These are phyloP conservation scores for Sciurus niger DNA, from an alignment of 2,113 vertebrate species.

Conservation along the genomic window DNA sequence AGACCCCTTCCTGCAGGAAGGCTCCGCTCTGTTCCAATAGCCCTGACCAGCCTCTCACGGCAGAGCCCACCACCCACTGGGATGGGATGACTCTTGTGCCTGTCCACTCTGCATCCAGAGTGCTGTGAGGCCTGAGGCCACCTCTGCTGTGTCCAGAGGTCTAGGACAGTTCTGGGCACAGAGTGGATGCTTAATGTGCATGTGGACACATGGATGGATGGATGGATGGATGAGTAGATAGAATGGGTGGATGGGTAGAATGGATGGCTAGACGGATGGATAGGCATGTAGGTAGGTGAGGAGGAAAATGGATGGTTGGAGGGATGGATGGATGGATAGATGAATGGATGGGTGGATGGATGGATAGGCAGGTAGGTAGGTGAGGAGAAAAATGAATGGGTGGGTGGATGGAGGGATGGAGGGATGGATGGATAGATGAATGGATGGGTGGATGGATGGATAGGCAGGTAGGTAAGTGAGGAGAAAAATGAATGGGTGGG, in stretches of 20 bases:
- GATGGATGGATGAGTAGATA: background rate
- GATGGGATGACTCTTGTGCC: background rate
- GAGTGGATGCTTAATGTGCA: background rate
- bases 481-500: no score
- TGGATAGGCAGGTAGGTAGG: accelerated
- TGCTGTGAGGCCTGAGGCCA: background rate
- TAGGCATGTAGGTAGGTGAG: no score
- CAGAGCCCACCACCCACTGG: background rate
- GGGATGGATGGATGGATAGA: no score
- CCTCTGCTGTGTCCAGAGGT: background rate
- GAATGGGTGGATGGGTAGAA: no score
- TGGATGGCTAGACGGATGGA: no score
- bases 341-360: background rate
- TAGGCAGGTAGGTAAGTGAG: accelerated
- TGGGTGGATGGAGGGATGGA: accelerated
- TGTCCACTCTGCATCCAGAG: background rate
- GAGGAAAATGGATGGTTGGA: no score
- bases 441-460: no score
- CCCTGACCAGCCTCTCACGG: background rate
- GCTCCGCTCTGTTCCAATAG: background rate
- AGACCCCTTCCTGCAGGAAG: constrained; percentile 35
- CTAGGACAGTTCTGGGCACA: background rate
- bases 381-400: background rate
- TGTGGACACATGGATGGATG: background rate
- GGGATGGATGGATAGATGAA: background rate